Conservation (phyloP, 2,888 invertebrate genomes). For the Venusia cambrica region DNA sequence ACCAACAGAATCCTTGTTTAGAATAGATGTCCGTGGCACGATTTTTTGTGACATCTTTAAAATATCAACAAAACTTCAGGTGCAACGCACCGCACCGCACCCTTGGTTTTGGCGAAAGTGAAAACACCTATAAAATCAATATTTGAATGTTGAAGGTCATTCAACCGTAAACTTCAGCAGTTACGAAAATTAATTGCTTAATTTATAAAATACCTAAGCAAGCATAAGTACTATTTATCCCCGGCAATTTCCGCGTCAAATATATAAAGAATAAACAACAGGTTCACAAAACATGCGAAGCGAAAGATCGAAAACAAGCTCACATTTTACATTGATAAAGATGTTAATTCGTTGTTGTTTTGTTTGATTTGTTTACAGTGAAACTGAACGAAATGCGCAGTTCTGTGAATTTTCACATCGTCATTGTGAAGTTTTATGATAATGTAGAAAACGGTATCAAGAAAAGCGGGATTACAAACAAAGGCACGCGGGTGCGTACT, state of each 20-base stretch:
- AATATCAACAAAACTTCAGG: too few species aligned
- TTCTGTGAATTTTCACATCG: slow-evolving; percentile 26
- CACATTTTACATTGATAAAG: slow-evolving; percentile 13
- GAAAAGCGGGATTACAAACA: slow-evolving; percentile 40
- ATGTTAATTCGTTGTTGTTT: slow-evolving; percentile 15
- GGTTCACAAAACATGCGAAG: slow-evolving; percentile 11
- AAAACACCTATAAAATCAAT: slow-evolving; percentile 48
- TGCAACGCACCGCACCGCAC: slow-evolving; percentile 42
- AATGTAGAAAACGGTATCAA: slow-evolving; percentile 38
- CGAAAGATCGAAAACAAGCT: slow-evolving; percentile 28
- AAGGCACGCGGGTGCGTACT: slow-evolving; percentile 48
- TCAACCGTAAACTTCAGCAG: slow-evolving; percentile 42
- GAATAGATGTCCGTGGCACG: too few species aligned
- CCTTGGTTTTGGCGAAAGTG: slow-evolving; percentile 47
- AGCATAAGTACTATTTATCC: too few species aligned
- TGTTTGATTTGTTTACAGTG: slow-evolving; percentile 25
- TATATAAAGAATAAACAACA: background rate
- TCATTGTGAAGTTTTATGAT: slow-evolving; percentile 37
- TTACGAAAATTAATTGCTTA: too few species aligned
- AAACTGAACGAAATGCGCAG: slow-evolving; percentile 24
- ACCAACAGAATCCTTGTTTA: too few species aligned
- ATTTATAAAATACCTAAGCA: too few species aligned
- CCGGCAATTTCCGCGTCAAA: background rate
- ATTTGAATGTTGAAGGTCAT: slow-evolving; percentile 47
- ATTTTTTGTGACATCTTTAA: too few species aligned